These are phyloP conservation scores for Phrynocephalus versicolor DNA, from an alignment of 2,113 vertebrate species.

Conservation along the genomic window DNA sequence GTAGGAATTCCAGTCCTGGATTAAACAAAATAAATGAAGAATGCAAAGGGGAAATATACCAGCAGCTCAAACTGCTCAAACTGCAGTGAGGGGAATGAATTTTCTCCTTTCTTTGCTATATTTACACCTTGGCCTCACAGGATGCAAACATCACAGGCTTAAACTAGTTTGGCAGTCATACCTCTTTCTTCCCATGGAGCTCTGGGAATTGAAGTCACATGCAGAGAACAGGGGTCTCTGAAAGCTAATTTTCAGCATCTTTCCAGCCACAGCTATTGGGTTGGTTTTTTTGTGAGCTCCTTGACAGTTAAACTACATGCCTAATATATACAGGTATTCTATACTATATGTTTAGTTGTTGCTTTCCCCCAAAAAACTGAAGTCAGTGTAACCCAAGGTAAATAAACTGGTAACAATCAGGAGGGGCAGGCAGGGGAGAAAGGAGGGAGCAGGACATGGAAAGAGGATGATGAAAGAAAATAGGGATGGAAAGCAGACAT, in stretches of 20 bases:
- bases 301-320: neutral
- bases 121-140: neutral
- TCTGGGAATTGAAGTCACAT: neutral
- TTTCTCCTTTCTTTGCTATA: neutral
- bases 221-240: neutral
- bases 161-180: neutral
- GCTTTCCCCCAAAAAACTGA: neutral
- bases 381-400: neutral
- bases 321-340: neutral
- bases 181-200: neutral
- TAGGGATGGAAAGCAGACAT: neutral
- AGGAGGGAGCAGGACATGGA: neutral
- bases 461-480: neutral
- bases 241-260: neutral
- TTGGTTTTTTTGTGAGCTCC: neutral
- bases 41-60: neutral
- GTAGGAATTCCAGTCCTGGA: constrained; percentile 35
- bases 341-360: neutral
- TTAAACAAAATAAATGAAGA: constrained; percentile 23
- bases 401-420: neutral
- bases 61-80: neutral
- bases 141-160: neutral
- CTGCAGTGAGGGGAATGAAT: neutral
- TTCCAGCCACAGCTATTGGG: neutral
- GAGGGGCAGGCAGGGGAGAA: neutral